A percentile compares a stretch with the other conserved stretches of the same genome.
phyloP scores from a whole-genome alignment of 2,797 vertebrate species.

The Microhierax caerulescens region DNA sequence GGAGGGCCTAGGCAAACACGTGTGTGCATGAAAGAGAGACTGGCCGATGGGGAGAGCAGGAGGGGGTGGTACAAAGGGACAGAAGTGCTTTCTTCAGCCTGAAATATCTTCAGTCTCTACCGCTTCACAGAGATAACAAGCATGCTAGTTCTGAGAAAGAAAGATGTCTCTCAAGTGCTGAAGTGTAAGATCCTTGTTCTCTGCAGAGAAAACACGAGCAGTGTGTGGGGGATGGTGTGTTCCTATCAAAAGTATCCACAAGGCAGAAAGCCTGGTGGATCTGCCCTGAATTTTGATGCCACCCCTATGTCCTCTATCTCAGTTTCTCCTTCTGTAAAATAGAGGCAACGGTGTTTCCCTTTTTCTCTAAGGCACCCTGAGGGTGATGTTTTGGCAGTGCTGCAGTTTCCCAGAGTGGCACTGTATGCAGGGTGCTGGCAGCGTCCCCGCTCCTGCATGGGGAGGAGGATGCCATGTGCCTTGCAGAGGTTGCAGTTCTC shows the following conservation, averaged over 20 bases:
- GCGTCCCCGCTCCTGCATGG: fast-evolving
- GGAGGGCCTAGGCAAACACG: neutral
- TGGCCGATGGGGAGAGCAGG: fast-evolving
- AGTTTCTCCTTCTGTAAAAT: neutral
- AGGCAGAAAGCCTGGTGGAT: neutral
- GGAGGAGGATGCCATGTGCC: neutral
- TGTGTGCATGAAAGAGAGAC: neutral
- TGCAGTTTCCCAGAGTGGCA: neutral
- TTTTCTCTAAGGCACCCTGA: neutral
- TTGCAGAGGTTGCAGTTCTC: neutral
- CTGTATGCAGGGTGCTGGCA: neutral
- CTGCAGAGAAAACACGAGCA: neutral
- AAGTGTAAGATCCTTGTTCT: neutral
- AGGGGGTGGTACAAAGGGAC: neutral
- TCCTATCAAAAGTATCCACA: neutral
- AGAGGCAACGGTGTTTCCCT: neutral
- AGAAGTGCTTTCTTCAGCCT: conserved; percentile 20
- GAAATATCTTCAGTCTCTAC: neutral
- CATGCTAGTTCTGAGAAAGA: neutral
- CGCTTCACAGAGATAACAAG: neutral
- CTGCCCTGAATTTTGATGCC: conserved; percentile 9
- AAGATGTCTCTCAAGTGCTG: neutral
- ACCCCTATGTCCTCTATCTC: neutral
- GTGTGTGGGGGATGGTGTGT: neutral
- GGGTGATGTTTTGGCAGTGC: neutral